Evolutionary conservation across 2,113 vertebrate genomes (phyloP).

Genomic region (Gasterosteus nipponicus): DNA sequence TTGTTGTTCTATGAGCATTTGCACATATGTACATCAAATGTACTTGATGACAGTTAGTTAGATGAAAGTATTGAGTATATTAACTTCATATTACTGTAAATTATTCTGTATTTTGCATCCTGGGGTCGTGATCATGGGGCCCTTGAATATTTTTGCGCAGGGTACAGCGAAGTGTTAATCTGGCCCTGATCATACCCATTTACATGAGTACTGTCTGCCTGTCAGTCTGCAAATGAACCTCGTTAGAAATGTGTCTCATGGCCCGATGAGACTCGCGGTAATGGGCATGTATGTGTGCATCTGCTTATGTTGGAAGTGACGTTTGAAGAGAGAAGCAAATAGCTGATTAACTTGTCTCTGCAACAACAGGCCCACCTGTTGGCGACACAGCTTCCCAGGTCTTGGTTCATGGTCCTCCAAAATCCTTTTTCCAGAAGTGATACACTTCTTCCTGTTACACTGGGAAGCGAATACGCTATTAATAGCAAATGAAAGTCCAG

Average conservation of each 20-base stretch:
- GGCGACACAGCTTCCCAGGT: conserved; percentile 24
- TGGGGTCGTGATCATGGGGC: too few relatives aligned
- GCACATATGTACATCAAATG: too few relatives aligned
- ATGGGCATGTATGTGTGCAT: neutral
- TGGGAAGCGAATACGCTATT: conserved; percentile 52
- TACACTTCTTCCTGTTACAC: conserved; percentile 20
- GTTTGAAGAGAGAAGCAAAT: conserved; percentile 9
- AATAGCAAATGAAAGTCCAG: conserved; percentile 61
- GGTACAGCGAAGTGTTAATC: too few relatives aligned
- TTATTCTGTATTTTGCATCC: too few relatives aligned
- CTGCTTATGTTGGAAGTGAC: neutral
- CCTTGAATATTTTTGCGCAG: too few relatives aligned
- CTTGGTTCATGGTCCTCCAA: conserved; percentile 33
- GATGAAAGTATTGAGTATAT: too few relatives aligned
- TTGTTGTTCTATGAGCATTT: too few relatives aligned
- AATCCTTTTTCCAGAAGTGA: conserved; percentile 58
- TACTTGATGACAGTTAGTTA: too few relatives aligned
- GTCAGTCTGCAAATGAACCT: conserved; percentile 29
- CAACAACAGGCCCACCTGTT: conserved; percentile 64
- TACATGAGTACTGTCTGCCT: conserved; percentile 11
- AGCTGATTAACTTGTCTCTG: conserved; percentile 8
- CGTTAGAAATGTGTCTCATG: conserved; percentile 15
- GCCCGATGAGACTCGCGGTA: conserved; percentile 3
- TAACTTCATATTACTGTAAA: too few relatives aligned
- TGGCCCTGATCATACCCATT: conserved; percentile 8